Evolutionary conservation across 2,797 vertebrate genomes (phyloP).

Genomic region (Mycteria americana): DNA sequence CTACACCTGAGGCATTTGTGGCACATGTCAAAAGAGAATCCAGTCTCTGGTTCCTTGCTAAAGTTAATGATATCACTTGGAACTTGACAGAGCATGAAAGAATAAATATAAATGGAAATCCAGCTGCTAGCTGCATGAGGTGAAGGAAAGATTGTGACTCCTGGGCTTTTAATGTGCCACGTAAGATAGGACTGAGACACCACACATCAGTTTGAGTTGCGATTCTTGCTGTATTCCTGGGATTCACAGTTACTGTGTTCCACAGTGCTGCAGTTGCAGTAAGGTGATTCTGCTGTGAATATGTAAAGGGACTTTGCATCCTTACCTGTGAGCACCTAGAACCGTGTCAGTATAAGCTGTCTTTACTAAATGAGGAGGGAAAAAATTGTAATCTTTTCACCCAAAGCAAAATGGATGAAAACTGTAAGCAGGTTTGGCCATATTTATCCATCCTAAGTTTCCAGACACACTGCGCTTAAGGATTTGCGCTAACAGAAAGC

Average conservation of each 20-base stretch:
- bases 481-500: neutral
- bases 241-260: neutral
- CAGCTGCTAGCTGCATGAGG: neutral
- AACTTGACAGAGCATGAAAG: neutral
- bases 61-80: neutral
- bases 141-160: neutral
- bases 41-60: neutral
- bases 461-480: accelerated
- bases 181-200: neutral
- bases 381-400: neutral
- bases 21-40: neutral
- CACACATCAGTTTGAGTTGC: neutral
- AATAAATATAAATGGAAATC: neutral
- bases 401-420: neutral
- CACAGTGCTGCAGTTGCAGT: neutral
- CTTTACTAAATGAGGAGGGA: neutral
- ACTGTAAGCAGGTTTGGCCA: neutral
- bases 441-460: neutral
- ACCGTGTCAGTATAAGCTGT: neutral
- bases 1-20: neutral
- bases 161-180: neutral
- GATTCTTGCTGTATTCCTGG: neutral
- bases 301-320: neutral
- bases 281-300: neutral
- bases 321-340: neutral